Base-by-base conservation (phyloP, 2,888 invertebrate species). In the Minunthozetes semirufus region DNA sequence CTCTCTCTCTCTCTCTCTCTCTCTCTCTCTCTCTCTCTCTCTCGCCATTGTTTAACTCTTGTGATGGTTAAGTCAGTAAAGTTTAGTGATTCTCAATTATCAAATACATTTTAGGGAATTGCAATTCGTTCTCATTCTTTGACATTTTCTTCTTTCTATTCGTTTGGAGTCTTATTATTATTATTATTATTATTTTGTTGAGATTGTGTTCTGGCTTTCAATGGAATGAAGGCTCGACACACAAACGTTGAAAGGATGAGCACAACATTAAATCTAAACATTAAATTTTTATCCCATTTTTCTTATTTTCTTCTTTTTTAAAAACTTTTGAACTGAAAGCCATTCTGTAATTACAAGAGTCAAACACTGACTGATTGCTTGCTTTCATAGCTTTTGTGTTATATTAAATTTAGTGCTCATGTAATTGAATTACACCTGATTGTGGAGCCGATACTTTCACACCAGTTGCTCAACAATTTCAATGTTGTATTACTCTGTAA, bases 71-170 rank as follows among this genome's bases (percentile, higher is more conserved):
- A 61, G n/a, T n/a, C n/a, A n/a, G n/a, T n/a, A n/a, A n/a, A n/a
- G n/a, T n/a, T 29, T 56, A 19, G 19, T 63, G 11, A 22, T 25
- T 56, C 25, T 38, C 63, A 38, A 63, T 63, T 63, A 63, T 63
- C 63, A 63, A 63, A 63, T 63, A 63, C 63, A 63, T 63, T 63
- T 63, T 63, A 63, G 63, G 9, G 8, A 63, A 63, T 63, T 63
- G 63, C 38, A 29, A 11, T 63, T 25, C 9, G 17, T 29, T 63
- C 29, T 63, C 38, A 63, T 59, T 59, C 22, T 59, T 22, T 19
- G 25, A 25, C 9, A 6, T 59, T 59, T 6, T 59, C 25, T 59
- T 22, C n/a, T 53, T 19, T 53, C 53, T 53, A 5, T 53, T 53
- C 53, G 15, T 19, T 53, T 53, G 22, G 2, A 56, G 5, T 56